These are phyloP conservation scores for Lordiphosa stackelbergi DNA, from an alignment of 1,140 invertebrate genomes.

Conservation along the genomic window DNA sequence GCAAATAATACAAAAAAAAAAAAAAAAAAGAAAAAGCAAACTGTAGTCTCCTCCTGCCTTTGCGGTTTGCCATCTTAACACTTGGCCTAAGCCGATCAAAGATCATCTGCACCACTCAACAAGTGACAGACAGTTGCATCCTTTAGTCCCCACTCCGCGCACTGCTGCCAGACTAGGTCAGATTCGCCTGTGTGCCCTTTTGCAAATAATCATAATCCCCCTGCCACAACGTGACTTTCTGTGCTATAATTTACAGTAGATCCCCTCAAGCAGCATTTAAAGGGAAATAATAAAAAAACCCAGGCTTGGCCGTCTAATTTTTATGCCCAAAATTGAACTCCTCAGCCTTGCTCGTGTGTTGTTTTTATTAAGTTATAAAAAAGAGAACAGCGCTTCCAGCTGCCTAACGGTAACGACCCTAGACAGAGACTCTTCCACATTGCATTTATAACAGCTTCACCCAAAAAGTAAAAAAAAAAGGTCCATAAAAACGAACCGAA, in stretches of 20 bases:
- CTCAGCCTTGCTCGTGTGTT: constrained; percentile 8
- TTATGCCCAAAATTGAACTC: constrained; percentile 35
- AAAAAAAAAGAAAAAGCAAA: constrained; percentile 25
- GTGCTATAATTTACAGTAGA: constrained; percentile 10
- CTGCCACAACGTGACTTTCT: constrained; percentile 6
- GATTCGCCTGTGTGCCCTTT: constrained; percentile 22
- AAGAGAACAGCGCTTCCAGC: constrained; percentile 35
- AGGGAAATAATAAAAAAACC: constrained; percentile 2
- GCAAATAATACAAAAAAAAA: constrained; percentile 60
- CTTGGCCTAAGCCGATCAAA: constrained; percentile 47
- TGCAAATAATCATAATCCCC: constrained; percentile 45
- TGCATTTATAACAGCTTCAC: constrained; percentile 28
- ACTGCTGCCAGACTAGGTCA: constrained; percentile 35
- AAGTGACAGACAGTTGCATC: constrained; percentile 8
- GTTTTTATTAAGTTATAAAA: constrained; percentile 73
- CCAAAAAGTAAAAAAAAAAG: constrained; percentile 39
- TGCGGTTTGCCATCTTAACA: constrained; percentile 31
- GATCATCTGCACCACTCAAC: constrained; percentile 19
- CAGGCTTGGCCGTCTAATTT: constrained; percentile 40
- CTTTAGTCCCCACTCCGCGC: background rate
- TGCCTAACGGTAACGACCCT: constrained; percentile 55
- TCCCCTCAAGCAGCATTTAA: background rate
- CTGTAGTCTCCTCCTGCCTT: constrained; percentile 4
- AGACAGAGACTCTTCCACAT: constrained; percentile 29
- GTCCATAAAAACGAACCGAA: constrained; percentile 24